phyloP scores from a whole-genome alignment of 1,140 invertebrate species.

The Melipona quadrifasciata region DNA sequence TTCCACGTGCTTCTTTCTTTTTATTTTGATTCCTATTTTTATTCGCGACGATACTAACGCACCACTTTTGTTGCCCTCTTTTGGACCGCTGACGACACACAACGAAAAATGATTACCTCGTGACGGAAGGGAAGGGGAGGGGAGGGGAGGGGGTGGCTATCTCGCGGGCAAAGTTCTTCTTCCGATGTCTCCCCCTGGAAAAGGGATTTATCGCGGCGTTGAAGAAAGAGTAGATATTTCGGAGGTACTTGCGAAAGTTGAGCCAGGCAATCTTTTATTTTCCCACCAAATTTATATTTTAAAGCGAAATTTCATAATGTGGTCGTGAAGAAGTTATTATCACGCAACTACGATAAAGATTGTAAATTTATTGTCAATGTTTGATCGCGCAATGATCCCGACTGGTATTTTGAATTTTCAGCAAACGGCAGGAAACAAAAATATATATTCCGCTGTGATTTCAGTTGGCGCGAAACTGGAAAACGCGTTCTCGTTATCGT shows the following conservation, averaged over 20 bases:
- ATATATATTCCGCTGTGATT: constrained; percentile 39
- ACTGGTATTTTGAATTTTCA: not conserved
- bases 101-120: constrained; percentile 37
- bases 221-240: constrained; percentile 15
- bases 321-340: not conserved
- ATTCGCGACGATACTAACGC: constrained; percentile 17
- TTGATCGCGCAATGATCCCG: not conserved
- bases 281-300: not conserved
- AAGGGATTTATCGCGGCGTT: constrained; percentile 50
- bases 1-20: not conserved
- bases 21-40: not conserved
- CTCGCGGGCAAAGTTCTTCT: constrained; percentile 14
- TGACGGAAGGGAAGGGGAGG: constrained; percentile 8
- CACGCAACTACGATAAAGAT: not conserved
- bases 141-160: not conserved
- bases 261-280: not conserved
- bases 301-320: not conserved
- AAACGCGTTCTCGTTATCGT: constrained; percentile 23
- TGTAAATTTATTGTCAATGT: not conserved
- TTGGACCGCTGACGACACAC: not conserved
- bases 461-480: constrained; percentile 23
- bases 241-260: not conserved
- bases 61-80: not conserved
- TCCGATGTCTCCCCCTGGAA: constrained; percentile 23
- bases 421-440: not conserved